phyloP scores from a whole-genome alignment of 2,888 invertebrate species.

The Hartigia nigra region DNA sequence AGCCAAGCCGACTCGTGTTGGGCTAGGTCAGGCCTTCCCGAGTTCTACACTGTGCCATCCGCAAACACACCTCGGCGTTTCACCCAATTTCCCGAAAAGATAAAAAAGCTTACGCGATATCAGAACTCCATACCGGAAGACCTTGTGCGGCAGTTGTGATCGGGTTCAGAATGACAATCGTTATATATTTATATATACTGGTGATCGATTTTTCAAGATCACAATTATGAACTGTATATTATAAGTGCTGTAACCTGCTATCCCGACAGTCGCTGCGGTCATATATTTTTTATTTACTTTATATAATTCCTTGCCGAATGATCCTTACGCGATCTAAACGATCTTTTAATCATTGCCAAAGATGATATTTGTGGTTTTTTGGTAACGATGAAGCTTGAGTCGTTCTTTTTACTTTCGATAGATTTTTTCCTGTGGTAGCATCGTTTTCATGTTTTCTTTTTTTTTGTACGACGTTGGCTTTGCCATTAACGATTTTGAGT shows the following conservation, averaged over 20 bases:
- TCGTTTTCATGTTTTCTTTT: not conserved
- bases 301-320: not conserved
- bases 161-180: not conserved
- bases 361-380: not conserved
- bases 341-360: not conserved
- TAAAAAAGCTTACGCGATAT: not conserved
- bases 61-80: conserved; percentile 35
- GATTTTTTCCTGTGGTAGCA: not conserved
- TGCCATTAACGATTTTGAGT: not conserved
- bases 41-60: conserved; percentile 64
- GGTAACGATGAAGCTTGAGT: not conserved
- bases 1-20: conserved; percentile 64
- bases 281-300: not conserved
- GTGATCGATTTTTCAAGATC: not conserved
- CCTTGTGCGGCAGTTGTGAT: not conserved
- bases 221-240: not conserved
- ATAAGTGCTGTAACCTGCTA: not conserved
- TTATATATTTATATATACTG: not conserved
- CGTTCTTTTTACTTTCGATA: not conserved
- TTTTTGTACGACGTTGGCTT: not conserved
- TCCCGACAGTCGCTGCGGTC: not conserved
- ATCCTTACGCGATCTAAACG: not conserved
- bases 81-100: conserved; percentile 5
- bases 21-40: conserved; percentile 66
- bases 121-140: not conserved